Percentiles rank a stretch among this genome's conserved stretches.
phyloP scores from a whole-genome alignment of 2,888 invertebrate genomes.

The Phalera bucephala region DNA sequence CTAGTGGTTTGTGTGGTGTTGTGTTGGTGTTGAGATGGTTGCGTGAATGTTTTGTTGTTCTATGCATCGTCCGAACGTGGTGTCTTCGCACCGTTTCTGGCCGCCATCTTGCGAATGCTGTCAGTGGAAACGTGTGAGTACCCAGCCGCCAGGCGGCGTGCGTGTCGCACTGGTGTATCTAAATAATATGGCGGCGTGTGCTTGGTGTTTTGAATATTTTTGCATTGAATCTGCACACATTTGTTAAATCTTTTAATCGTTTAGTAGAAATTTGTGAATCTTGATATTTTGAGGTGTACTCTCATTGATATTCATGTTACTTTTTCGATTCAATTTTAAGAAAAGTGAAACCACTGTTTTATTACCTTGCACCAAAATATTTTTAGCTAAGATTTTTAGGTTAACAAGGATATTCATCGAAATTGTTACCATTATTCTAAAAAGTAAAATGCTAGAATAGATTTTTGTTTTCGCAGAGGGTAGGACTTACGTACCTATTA shows the following conservation, averaged over 20 bases:
- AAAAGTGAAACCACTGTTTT: too few relatives aligned
- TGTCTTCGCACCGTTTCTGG: slow-evolving; percentile 36
- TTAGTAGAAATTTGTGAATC: slow-evolving; percentile 10
- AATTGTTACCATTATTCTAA: too few relatives aligned
- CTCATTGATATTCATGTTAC: too few relatives aligned
- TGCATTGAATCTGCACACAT: slow-evolving; percentile 53
- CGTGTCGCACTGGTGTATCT: slow-evolving; percentile 55
- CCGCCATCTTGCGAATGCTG: slow-evolving; percentile 71
- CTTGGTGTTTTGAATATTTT: slow-evolving; percentile 72
- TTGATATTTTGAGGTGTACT: neutral
- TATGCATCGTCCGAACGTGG: slow-evolving; percentile 40
- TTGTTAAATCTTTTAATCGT: slow-evolving; percentile 21
- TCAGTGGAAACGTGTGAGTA: slow-evolving; percentile 54
- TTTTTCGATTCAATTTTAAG: too few relatives aligned
- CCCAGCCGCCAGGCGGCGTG: slow-evolving; percentile 71
- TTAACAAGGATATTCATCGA: too few relatives aligned
- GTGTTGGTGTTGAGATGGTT: slow-evolving; percentile 12
- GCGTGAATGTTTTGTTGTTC: slow-evolving; percentile 47
- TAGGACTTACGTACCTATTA: too few relatives aligned
- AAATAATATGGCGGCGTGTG: slow-evolving; percentile 61
- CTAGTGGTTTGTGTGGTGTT: slow-evolving; percentile 12
- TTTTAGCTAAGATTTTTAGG: too few relatives aligned
- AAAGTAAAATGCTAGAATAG: too few relatives aligned
- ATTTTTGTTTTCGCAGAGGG: too few relatives aligned
- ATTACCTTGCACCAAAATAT: too few relatives aligned